Conservation (phyloP, 2,113 vertebrate species). For the Cacatua alba region DNA sequence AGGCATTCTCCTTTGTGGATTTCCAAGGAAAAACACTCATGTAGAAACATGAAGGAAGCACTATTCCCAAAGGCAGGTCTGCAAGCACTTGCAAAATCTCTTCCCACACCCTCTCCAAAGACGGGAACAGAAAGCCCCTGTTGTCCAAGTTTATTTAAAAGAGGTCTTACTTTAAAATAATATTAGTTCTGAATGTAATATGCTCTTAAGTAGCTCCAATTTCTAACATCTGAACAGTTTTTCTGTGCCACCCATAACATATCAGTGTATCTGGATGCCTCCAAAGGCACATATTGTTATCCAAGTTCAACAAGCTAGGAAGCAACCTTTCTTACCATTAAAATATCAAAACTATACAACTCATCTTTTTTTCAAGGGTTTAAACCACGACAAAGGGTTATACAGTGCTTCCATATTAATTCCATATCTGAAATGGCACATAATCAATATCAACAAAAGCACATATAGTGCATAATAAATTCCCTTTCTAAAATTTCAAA, state of each 20-base stretch:
- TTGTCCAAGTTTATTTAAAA: not conserved
- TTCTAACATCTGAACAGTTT: not conserved
- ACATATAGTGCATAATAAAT: not conserved
- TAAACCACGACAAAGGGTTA: not conserved
- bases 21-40: not conserved
- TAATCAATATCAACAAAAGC: not conserved
- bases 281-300: not conserved
- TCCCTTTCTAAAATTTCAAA: not conserved
- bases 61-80: not conserved
- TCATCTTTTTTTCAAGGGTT: not conserved
- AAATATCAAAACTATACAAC: not conserved
- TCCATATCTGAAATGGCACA: not conserved
- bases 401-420: not conserved
- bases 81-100: not conserved
- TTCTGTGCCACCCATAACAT: not conserved
- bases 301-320: not conserved
- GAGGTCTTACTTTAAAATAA: not conserved
- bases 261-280: not conserved
- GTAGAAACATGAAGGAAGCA: not conserved
- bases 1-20: not conserved
- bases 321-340: not conserved
- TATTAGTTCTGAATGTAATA: not conserved
- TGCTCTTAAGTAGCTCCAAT: not conserved
- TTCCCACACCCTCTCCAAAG: not conserved
- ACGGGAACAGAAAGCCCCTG: not conserved